Evolutionary conservation across 2,797 vertebrate genomes (phyloP).

Genomic region (Echiichthys vipera): DNA sequence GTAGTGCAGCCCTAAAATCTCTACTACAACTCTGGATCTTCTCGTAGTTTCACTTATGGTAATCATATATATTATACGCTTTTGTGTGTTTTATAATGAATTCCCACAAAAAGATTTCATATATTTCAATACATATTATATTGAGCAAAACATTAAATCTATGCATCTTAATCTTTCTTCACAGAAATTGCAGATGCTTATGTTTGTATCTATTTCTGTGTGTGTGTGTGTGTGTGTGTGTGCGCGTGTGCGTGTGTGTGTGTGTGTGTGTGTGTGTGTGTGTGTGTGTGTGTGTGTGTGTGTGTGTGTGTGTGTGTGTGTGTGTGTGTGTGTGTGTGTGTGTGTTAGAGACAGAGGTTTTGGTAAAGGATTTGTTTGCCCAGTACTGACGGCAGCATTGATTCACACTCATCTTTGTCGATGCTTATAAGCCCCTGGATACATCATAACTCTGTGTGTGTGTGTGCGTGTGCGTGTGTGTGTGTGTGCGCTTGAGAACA

Average conservation of each 20-base stretch:
- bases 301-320: slow-evolving; percentile 19
- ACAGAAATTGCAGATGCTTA: slow-evolving; percentile 11
- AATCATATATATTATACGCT: neutral
- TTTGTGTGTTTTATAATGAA: neutral
- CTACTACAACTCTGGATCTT: neutral
- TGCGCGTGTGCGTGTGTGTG: slow-evolving; percentile 10
- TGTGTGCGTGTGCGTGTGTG: slow-evolving; percentile 28
- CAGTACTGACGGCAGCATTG: slow-evolving; percentile 81
- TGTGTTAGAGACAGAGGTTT: slow-evolving; percentile 61
- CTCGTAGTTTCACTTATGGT: neutral
- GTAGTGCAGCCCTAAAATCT: neutral
- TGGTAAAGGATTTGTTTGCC: slow-evolving; percentile 81
- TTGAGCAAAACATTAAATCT: slow-evolving; percentile 1
- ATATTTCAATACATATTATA: slow-evolving; percentile 16
- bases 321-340: slow-evolving; percentile 28
- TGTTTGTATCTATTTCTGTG: slow-evolving; percentile 9
- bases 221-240: too few species aligned
- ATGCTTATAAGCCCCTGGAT: slow-evolving; percentile 83
- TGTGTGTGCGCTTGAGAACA: slow-evolving; percentile 35
- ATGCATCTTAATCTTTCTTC: slow-evolving; percentile 19
- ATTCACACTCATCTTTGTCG: slow-evolving; percentile 85
- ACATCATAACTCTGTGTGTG: slow-evolving; percentile 77
- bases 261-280: slow-evolving; percentile 16
- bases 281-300: slow-evolving; percentile 7
- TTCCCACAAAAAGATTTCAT: neutral